Conservation (phyloP, 2,888 invertebrate species). For the Idaea dimidiata region DNA sequence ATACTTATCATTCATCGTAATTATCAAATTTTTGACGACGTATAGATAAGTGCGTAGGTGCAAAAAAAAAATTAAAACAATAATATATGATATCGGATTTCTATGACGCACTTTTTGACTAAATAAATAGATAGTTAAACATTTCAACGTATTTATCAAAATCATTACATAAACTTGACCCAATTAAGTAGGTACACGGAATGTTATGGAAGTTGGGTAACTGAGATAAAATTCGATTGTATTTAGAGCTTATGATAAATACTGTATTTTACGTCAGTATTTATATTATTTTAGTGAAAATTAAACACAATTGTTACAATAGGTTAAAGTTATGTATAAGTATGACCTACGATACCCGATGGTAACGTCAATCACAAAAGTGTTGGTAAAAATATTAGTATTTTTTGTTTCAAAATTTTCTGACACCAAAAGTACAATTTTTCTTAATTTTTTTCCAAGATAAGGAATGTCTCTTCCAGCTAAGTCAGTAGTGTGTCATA, state of each 20-base stretch:
- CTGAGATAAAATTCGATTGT: conserved; percentile 3
- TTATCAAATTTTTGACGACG: too few species aligned
- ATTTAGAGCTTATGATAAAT: neutral
- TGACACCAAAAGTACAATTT: too few species aligned
- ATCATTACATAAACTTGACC: neutral
- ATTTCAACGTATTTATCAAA: neutral
- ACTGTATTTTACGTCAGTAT: neutral
- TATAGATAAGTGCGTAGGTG: neutral
- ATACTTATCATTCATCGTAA: too few species aligned
- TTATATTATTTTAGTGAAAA: neutral
- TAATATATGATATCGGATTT: neutral
- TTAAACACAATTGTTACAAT: neutral
- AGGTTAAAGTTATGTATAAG: neutral
- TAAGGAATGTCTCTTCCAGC: too few species aligned
- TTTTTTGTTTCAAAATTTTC: too few species aligned
- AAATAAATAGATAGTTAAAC: neutral
- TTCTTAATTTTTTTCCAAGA: too few species aligned
- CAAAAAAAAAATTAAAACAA: neutral
- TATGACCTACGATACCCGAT: too few species aligned
- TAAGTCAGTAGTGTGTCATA: too few species aligned
- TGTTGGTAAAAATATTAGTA: too few species aligned
- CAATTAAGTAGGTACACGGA: neutral
- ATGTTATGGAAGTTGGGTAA: neutral
- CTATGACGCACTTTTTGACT: neutral
- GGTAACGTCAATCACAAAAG: too few species aligned